Percentiles rank a stretch among this genome's conserved stretches.
phyloP scores from a whole-genome alignment of 2,888 invertebrate species.

The Ophion ventricosus region DNA sequence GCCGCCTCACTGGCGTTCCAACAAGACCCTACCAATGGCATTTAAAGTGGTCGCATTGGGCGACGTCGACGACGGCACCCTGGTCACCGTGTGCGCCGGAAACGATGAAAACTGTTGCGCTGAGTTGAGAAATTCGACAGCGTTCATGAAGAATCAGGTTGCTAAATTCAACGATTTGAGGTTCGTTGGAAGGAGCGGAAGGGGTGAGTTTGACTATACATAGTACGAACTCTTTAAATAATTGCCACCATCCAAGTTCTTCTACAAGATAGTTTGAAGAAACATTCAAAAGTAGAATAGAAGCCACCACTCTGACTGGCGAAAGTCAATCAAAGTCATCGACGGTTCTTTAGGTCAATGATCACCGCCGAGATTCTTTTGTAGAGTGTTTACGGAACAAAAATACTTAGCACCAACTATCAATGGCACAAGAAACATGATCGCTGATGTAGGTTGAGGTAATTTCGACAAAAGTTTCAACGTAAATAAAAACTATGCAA shows the following conservation, averaged over 20 bases:
- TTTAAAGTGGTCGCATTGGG: slow-evolving; percentile 97
- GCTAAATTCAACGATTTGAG: slow-evolving; percentile 99
- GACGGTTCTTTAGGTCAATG: neutral
- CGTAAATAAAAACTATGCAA: too few relatives aligned
- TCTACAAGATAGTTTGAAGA: neutral
- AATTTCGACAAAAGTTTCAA: too few relatives aligned
- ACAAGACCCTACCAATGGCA: slow-evolving; percentile 97
- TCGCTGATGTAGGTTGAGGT: too few relatives aligned
- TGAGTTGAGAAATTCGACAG: slow-evolving; percentile 95
- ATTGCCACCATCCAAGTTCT: neutral
- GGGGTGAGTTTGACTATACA: slow-evolving; percentile 88
- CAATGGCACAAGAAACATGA: too few relatives aligned
- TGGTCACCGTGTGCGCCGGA: slow-evolving; percentile 96
- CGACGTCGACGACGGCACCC: slow-evolving; percentile 96
- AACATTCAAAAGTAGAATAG: neutral
- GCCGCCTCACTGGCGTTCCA: slow-evolving; percentile 98
- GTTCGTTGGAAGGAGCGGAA: slow-evolving; percentile 97
- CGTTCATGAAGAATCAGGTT: slow-evolving; percentile 98
- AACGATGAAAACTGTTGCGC: slow-evolving; percentile 99
- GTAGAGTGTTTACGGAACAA: neutral
- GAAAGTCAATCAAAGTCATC: too few relatives aligned
- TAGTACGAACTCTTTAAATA: neutral
- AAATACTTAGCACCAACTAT: neutral
- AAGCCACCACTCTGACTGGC: neutral
- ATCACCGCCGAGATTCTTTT: neutral